A percentile compares a stretch with the other conserved stretches of the same genome.
Evolutionary conservation across 2,888 invertebrate genomes (phyloP).

Genomic region (Lottia gigantea): DNA sequence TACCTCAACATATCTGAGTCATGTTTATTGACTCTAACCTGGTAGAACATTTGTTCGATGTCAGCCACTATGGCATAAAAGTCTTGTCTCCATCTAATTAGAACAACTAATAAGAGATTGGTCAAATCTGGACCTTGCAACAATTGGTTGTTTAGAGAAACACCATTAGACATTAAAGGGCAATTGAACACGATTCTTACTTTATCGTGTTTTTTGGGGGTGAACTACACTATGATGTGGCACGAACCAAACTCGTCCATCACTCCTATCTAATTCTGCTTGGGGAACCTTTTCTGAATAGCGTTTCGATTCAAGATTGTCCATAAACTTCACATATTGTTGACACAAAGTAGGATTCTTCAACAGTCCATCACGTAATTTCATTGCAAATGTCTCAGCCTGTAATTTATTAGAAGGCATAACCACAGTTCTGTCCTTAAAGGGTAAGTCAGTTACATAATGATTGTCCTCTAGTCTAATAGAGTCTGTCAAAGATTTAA

Average conservation of each 20-base stretch:
- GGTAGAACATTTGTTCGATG: conserved; percentile 31
- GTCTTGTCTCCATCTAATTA: conserved; percentile 29
- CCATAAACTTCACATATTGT: conserved; percentile 19
- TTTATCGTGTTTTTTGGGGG: conserved; percentile 21
- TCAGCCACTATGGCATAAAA: conserved; percentile 28
- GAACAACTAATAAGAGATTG: conserved; percentile 25
- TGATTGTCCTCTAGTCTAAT: conserved; percentile 12
- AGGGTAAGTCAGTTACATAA: conserved; percentile 24
- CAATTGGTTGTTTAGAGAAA: conserved; percentile 27
- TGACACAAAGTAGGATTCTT: conserved; percentile 15
- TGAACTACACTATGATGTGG: conserved; percentile 19
- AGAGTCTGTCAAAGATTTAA: conserved; percentile 17
- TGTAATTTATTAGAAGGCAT: conserved; percentile 10
- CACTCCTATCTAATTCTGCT: background rate
- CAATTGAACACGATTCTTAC: conserved; percentile 33
- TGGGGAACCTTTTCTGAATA: conserved; percentile 21
- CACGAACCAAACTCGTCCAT: conserved; percentile 16
- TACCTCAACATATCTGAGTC: conserved; percentile 26
- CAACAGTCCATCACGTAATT: conserved; percentile 11
- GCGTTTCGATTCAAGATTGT: conserved; percentile 19
- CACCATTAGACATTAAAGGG: conserved; percentile 22
- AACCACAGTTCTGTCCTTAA: conserved; percentile 14
- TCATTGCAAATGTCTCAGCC: background rate
- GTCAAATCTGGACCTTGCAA: conserved; percentile 29
- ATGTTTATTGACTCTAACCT: conserved; percentile 20